phyloP scores from a whole-genome alignment of 2,888 invertebrate species.

The Ochropleura plecta region DNA sequence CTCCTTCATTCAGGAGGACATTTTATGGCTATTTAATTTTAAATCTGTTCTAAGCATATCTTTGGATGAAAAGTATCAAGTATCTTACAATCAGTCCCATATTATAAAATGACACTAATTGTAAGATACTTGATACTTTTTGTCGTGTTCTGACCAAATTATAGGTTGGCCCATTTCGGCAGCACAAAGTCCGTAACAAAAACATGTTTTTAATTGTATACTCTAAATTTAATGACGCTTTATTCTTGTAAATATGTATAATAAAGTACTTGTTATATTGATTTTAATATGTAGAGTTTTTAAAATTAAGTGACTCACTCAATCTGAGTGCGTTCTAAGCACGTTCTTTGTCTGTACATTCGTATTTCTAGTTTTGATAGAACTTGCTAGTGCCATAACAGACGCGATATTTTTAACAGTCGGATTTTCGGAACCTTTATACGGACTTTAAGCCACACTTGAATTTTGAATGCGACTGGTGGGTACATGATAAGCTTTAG shows the following conservation, averaged over 20 bases:
- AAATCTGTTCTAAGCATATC: not conserved
- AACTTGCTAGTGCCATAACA: not conserved
- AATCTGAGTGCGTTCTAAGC: conserved; percentile 5
- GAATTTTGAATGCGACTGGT: not conserved
- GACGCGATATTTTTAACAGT: not conserved
- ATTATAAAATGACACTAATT: too few relatives aligned
- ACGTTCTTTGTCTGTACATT: conserved; percentile 21
- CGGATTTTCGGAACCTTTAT: not conserved
- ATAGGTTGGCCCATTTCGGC: not conserved
- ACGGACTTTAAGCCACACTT: not conserved
- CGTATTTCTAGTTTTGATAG: conserved; percentile 14
- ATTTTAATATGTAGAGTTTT: conserved; percentile 7
- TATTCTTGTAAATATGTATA: conserved; percentile 3
- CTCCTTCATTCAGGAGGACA: not conserved
- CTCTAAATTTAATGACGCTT: not conserved
- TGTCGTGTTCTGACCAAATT: not conserved
- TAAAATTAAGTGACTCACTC: not conserved
- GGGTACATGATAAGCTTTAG: not conserved
- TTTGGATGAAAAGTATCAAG: not conserved
- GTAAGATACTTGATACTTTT: too few relatives aligned
- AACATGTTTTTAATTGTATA: not conserved
- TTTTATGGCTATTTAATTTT: not conserved
- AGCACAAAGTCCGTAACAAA: not conserved
- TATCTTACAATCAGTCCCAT: too few relatives aligned
- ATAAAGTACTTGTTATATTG: not conserved